Percentiles rank a stretch among this genome's conserved stretches.
These are phyloP conservation scores for Herminia tarsipennalis DNA, from an alignment of 2,888 invertebrate species.

Conservation along the genomic window DNA sequence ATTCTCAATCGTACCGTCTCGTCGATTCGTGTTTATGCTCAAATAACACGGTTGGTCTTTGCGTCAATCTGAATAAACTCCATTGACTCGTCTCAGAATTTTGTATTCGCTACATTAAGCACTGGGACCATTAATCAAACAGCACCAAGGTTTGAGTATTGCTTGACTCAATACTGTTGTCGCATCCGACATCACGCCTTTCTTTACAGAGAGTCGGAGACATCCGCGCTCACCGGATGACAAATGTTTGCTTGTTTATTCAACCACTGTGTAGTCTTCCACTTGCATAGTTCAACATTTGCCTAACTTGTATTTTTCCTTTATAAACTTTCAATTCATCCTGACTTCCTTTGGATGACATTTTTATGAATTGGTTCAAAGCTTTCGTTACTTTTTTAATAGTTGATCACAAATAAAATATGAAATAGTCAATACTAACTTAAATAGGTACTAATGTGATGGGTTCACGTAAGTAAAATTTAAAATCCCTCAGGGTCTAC, in stretches of 20 bases:
- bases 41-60: conserved; percentile 27
- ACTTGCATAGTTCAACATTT: conserved; percentile 50
- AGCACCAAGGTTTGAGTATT: conserved; percentile 30
- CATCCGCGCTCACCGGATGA: conserved; percentile 62
- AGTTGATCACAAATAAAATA: too few relatives aligned
- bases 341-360: too few relatives aligned
- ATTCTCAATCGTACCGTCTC: conserved; percentile 31
- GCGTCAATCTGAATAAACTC: conserved; percentile 24
- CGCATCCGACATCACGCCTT: conserved; percentile 41
- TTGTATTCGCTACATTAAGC: conserved; percentile 34
- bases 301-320: conserved; percentile 47
- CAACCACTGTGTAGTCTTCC: conserved; percentile 58
- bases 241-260: conserved; percentile 71
- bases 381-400: too few relatives aligned
- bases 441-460: too few relatives aligned
- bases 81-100: conserved; percentile 26
- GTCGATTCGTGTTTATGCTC: conserved; percentile 24
- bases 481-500: too few relatives aligned
- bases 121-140: conserved; percentile 41
- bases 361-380: too few relatives aligned
- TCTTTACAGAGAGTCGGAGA: conserved; percentile 53
- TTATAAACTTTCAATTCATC: too few relatives aligned
- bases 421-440: too few relatives aligned
- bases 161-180: conserved; percentile 38
- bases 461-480: too few relatives aligned